Base-by-base conservation (phyloP, 1,140 invertebrate genomes). In the Muscidifurax raptorellus region DNA sequence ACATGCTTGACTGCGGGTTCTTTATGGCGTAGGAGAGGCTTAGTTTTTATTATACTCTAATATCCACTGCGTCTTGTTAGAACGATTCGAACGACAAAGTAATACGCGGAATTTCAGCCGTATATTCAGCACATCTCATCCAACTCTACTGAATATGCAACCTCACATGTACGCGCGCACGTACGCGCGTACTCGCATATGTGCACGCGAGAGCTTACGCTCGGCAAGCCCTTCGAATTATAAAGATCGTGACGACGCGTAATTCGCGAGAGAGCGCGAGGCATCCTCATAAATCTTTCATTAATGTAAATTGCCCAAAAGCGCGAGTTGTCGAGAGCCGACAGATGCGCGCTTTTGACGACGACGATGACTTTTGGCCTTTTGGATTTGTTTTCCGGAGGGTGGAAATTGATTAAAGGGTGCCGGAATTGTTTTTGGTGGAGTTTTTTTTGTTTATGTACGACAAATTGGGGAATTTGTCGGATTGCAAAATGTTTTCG, bases 261-360 rank as follows among this genome's bases (percentile, higher is more conserved):
- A 84, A 84, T 84, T 84, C 83, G 69, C 76, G 59, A 67, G 32
- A 52, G 40, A 4, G 28, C 74, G 27, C 76, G 64, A 72, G 72
- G 72, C 22, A 59, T 59, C 66, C 79, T 85, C 79, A 81, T 85
- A 85, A 85, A 85, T 85, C 84, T 85, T 85, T 82, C 84, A 85
- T 85, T 85, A 81, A 85, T 85, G 84, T 66, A 85, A 85, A 85
- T 85, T 85, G 79, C 72, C 84, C 84, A 64, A 77, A 77, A 85
- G 79, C 84, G 84, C 79, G 80, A 32, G 72, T 5, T 77, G 75
- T 27, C 44, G 52, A 59, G 22, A 59, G n/a, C n/a, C 52, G 52
- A 59, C 52, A 59, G 52, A 59, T n/a, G 52, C 52, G 52, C 52
- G 22, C 22, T 10, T 59, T 22, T 59, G 18, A 59, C 52, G 18